A percentile compares a stretch with the other conserved stretches of the same genome.
These are phyloP conservation scores for Agrotis exclamationis DNA, from an alignment of 2,888 invertebrate genomes.

Conservation along the genomic window DNA sequence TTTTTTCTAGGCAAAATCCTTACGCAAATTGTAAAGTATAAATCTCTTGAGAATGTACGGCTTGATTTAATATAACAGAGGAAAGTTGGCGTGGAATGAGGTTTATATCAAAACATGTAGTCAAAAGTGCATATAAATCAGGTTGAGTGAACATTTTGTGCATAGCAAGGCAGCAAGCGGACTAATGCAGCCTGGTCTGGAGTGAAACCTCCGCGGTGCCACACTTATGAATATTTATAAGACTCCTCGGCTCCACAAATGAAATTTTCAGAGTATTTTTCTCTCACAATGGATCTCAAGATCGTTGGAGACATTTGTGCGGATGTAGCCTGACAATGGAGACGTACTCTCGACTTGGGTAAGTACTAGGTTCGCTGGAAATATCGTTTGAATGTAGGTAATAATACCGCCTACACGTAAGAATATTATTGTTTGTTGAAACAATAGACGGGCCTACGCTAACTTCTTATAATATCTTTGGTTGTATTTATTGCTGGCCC, in stretches of 20 bases:
- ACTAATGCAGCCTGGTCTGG: constrained; percentile 42
- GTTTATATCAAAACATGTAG: constrained; percentile 30
- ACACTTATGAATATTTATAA: constrained; percentile 70
- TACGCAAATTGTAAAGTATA: constrained; percentile 7
- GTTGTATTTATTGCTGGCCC: background rate
- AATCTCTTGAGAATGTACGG: background rate
- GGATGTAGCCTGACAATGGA: constrained; percentile 39
- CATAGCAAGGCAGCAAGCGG: constrained; percentile 33
- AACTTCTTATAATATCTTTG: background rate
- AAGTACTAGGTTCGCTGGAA: constrained; percentile 16
- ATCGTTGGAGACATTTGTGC: constrained; percentile 43
- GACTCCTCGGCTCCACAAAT: constrained; percentile 58
- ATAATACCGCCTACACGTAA: constrained; percentile 7
- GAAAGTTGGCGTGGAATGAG: constrained; percentile 1
- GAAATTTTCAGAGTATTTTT: constrained; percentile 68
- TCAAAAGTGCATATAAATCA: constrained; percentile 55
- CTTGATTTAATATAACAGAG: constrained; percentile 4
- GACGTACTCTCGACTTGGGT: constrained; percentile 27
- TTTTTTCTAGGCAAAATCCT: background rate
- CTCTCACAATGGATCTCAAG: constrained; percentile 63
- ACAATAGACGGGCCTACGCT: background rate
- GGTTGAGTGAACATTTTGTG: constrained; percentile 48
- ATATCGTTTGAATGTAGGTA: constrained; percentile 17
- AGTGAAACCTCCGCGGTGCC: constrained; percentile 33
- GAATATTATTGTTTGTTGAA: constrained; percentile 14